Conservation (phyloP, 2,888 invertebrate species). For the Rotaria macrura region DNA sequence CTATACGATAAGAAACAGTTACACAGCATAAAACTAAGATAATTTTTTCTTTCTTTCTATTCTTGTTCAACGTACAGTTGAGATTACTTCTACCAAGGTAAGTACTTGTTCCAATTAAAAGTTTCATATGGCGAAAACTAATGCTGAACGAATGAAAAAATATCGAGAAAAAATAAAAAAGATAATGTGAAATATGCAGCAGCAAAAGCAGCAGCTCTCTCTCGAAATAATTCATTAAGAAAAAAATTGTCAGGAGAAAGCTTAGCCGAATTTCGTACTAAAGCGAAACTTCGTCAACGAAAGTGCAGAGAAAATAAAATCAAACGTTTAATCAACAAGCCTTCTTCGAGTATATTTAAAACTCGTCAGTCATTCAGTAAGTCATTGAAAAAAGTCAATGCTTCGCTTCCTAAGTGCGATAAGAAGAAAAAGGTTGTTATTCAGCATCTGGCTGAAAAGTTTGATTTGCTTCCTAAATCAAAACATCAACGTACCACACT, state of each 20-base stretch:
- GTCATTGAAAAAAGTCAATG: too few species aligned
- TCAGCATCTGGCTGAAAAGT: background rate
- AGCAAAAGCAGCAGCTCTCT: background rate
- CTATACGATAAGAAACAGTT: too few species aligned
- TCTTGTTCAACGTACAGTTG: background rate
- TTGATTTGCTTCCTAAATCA: background rate
- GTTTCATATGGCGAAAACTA: background rate
- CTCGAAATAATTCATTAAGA: background rate
- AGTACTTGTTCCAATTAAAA: background rate
- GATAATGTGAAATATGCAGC: background rate
- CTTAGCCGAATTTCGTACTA: background rate
- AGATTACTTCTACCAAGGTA: background rate
- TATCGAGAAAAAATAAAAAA: background rate
- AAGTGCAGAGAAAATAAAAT: background rate
- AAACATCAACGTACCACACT: background rate
- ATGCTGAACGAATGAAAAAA: background rate
- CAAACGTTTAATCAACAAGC: background rate
- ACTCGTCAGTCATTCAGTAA: background rate
- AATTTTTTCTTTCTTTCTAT: too few species aligned
- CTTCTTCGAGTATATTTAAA: background rate
- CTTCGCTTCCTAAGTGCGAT: background rate
- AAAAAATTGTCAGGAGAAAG: background rate
- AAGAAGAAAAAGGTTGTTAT: background rate
- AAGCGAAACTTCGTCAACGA: background rate
- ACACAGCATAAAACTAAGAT: too few species aligned